These are phyloP conservation scores for Isoperla grammatica DNA, from an alignment of 2,888 invertebrate species.

Conservation along the genomic window DNA sequence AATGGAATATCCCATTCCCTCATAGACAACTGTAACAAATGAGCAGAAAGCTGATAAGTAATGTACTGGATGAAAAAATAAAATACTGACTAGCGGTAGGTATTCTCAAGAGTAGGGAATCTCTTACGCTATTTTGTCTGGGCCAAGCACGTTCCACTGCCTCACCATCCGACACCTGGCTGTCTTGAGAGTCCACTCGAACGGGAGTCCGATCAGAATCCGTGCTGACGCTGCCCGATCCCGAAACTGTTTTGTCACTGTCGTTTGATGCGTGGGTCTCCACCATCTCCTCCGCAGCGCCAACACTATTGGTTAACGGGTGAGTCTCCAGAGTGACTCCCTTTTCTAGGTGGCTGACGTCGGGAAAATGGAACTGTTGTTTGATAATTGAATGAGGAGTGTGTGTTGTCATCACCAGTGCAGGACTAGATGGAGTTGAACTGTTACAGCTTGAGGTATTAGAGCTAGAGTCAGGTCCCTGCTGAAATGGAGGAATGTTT, in stretches of 20 bases:
- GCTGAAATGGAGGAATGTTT: conserved; percentile 49
- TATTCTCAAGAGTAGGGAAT: not conserved
- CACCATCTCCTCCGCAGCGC: conserved; percentile 46
- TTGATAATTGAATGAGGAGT: conserved; percentile 43
- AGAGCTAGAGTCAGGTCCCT: conserved; percentile 78
- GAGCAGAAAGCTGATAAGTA: no score
- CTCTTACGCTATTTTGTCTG: conserved; percentile 74
- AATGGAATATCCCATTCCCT: conserved; percentile 99
- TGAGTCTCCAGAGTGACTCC: conserved; percentile 52
- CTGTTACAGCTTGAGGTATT: conserved; percentile 95
- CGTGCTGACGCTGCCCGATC: conserved; percentile 65
- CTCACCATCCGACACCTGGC: conserved; percentile 63
- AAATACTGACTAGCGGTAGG: not conserved
- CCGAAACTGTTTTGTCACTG: conserved; percentile 57
- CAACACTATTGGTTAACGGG: conserved; percentile 44
- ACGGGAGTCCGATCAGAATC: conserved; percentile 80
- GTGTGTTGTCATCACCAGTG: conserved; percentile 54
- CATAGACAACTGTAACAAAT: conserved; percentile 63
- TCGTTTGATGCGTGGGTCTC: conserved; percentile 48
- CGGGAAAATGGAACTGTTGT: conserved; percentile 71
- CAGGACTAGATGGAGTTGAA: conserved; percentile 93
- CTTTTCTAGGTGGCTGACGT: conserved; percentile 39
- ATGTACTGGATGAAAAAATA: not conserved
- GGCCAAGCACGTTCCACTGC: conserved; percentile 56
- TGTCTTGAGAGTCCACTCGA: conserved; percentile 76